phyloP scores from a whole-genome alignment of 2,797 vertebrate species.

The Scleropages formosus region DNA sequence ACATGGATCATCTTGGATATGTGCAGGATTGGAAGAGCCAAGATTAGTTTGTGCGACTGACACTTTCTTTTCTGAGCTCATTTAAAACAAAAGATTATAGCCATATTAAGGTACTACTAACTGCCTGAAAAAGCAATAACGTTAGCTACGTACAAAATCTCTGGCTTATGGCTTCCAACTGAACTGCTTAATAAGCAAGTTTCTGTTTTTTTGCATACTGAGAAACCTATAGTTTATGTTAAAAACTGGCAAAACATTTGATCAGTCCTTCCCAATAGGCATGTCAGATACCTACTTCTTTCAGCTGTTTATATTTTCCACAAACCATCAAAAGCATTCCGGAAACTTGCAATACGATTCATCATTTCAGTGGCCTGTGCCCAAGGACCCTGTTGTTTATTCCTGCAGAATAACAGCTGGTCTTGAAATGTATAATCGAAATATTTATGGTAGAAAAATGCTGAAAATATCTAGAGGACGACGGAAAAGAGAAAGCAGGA shows the following conservation, averaged over 20 bases:
- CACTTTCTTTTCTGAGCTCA: too few species aligned
- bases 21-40: too few species aligned
- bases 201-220: slow-evolving; percentile 15
- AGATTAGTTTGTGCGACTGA: too few species aligned
- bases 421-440: slow-evolving; percentile 48
- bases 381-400: slow-evolving; percentile 47
- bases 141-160: too few species aligned
- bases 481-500: not conserved
- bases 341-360: slow-evolving; percentile 52
- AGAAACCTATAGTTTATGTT: slow-evolving; percentile 43
- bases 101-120: not conserved
- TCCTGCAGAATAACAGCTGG: slow-evolving; percentile 52
- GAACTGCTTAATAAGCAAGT: not conserved
- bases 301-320: slow-evolving; percentile 42
- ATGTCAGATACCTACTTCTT: not conserved
- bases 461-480: slow-evolving; percentile 33
- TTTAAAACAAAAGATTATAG: too few species aligned
- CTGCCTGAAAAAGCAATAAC: not conserved
- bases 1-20: too few species aligned
- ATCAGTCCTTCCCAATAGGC: slow-evolving; percentile 33
- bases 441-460: slow-evolving; percentile 44
- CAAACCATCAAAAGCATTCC: slow-evolving; percentile 53
- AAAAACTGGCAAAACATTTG: slow-evolving; percentile 35
- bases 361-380: slow-evolving; percentile 41
- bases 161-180: too few species aligned